Base-by-base conservation (phyloP, 2,888 invertebrate species). In the Caprella mutica region DNA sequence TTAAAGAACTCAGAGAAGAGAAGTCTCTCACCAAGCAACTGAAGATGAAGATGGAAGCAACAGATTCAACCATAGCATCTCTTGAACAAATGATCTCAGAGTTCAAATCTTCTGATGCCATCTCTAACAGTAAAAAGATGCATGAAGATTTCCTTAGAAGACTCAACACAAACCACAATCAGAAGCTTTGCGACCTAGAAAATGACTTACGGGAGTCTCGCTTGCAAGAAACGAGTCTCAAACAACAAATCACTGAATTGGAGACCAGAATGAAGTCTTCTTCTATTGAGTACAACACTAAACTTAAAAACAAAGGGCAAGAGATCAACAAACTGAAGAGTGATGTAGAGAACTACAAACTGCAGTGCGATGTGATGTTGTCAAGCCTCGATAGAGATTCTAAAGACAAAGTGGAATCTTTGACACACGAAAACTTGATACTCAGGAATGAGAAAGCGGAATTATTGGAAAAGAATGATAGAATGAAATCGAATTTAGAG, bases 81-180 rank as follows among this genome's bases (percentile, higher is more conserved):
- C 43, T 63, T 19, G 63, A 63, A 21, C 54, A 54, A 17, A 56
- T 58, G n/a, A 42, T 63, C 12, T 40, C 57, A 24, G 59, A 60
- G 27, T 27, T 63, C 12, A 54, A 52, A 30, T 51, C 57, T 26
- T 48, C 55, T 19, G 63, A 63, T 23, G 42, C 51, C 19, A 29
- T 63, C 21, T 39, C 57, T 4, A 59, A 51, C 29, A 57, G 55
- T 38, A 56, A 55, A 26, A 46, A 59, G 35, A 24, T 58, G 27
- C 59, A 63, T 39, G 59, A 63, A 30, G 55, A 63, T 21, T 63
- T 63, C 43, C 26, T 63, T 21, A 39, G 42, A 5, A 63, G 60
- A 40, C 48, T 63, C 21, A 40, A 59, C 24, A 54, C 52, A 12
- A 51, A 38, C 3, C 57, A 55, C 38, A 46, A 59, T 8, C 55